These are phyloP conservation scores for Sinocyclocheilus maitianheensis DNA, from an alignment of 2,113 vertebrate species.

Conservation along the genomic window DNA sequence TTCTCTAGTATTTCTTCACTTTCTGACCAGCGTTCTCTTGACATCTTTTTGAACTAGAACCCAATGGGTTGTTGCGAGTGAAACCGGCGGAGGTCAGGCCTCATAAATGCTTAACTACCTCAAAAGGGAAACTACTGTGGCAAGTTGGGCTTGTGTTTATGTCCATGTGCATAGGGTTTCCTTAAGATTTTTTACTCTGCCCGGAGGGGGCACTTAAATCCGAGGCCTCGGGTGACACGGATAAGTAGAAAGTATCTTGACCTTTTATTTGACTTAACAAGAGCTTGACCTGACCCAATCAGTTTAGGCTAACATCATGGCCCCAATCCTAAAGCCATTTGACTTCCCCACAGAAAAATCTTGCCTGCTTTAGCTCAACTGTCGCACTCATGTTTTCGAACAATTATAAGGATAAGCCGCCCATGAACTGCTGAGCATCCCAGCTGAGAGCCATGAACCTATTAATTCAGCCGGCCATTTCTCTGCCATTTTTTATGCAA, in stretches of 20 bases:
- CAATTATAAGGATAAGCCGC: conserved; percentile 51
- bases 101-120: conserved; percentile 55
- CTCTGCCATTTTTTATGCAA: neutral
- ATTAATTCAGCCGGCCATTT: neutral
- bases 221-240: conserved; percentile 59
- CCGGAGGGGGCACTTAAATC: conserved; percentile 57
- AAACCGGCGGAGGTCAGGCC: conserved; percentile 49
- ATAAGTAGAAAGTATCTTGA: conserved; percentile 63
- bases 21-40: conserved; percentile 24
- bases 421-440: conserved; percentile 49
- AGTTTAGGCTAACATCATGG: conserved; percentile 56
- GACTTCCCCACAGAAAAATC: conserved; percentile 50
- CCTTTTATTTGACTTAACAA: conserved; percentile 65
- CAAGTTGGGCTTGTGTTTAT: conserved; percentile 55
- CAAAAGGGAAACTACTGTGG: conserved; percentile 58
- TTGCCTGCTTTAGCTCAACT: conserved; percentile 53
- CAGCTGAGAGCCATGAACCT: conserved; percentile 46
- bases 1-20: conserved; percentile 19
- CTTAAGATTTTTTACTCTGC: conserved; percentile 55
- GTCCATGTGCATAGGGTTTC: conserved; percentile 56
- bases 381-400: conserved; percentile 42
- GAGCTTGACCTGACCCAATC: conserved; percentile 63
- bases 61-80: conserved; percentile 40
- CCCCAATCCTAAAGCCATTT: conserved; percentile 48
- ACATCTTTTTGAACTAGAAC: conserved; percentile 36